These are phyloP conservation scores for Atrichornis clamosus DNA, from an alignment of 2,113 vertebrate species.

Conservation along the genomic window DNA sequence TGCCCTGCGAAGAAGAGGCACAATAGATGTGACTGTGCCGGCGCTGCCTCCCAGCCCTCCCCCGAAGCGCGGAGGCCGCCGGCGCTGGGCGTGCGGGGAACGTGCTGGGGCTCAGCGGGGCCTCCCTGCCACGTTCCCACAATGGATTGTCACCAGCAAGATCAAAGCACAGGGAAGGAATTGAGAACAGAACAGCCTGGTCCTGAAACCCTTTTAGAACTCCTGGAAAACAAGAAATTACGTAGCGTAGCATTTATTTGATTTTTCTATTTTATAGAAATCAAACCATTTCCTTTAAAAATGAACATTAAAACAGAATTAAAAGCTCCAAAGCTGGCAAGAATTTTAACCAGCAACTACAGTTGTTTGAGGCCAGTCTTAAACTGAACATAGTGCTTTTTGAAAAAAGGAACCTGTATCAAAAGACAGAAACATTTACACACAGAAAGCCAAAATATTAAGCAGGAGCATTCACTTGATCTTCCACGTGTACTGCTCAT, in stretches of 20 bases:
- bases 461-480: not conserved
- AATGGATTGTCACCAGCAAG: not conserved
- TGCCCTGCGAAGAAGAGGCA: not conserved
- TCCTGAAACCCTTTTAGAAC: not conserved
- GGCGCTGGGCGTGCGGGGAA: fast-evolving
- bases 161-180: not conserved
- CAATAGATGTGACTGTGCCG: not conserved
- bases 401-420: not conserved
- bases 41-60: not conserved
- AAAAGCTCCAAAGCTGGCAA: not conserved
- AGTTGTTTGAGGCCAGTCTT: not conserved
- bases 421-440: not conserved
- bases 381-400: not conserved
- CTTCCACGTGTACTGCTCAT: not conserved
- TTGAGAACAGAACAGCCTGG: not conserved
- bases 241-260: not conserved
- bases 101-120: not conserved
- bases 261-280: not conserved
- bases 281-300: not conserved
- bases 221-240: not conserved
- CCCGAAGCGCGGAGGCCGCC: fast-evolving
- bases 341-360: not conserved
- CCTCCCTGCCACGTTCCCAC: not conserved
- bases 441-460: not conserved
- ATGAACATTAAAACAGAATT: not conserved